Conservation (phyloP, 2,797 vertebrate genomes). For the Enteromius anoplus region DNA sequence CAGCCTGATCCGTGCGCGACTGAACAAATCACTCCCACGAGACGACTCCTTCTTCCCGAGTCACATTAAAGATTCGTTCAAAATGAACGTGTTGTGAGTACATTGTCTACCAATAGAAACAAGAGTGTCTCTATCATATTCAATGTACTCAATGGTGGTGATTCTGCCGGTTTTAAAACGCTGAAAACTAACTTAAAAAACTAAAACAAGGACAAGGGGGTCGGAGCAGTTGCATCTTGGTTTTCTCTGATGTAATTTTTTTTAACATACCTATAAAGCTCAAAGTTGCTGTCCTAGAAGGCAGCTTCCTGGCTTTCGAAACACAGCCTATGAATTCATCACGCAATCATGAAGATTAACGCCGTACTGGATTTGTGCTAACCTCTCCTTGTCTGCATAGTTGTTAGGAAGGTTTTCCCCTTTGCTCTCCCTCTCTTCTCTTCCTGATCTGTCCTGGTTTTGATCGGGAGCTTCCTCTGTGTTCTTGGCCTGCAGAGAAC, state of each 20-base stretch:
- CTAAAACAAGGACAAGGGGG: no score
- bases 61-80: no score
- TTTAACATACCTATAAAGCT: not conserved
- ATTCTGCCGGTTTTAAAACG: no score
- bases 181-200: no score
- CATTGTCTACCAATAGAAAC: no score
- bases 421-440: constrained; percentile 73
- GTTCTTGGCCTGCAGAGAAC: constrained; percentile 83
- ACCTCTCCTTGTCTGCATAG: constrained; percentile 88
- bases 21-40: no score
- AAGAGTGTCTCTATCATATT: no score
- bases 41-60: no score
- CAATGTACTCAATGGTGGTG: no score
- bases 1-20: no score
- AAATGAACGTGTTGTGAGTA: no score
- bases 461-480: constrained; percentile 84
- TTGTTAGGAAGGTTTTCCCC: constrained; percentile 85
- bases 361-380: constrained; percentile 46
- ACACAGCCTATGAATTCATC: not conserved
- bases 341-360: not conserved
- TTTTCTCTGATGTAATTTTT: not conserved
- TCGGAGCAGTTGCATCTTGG: no score
- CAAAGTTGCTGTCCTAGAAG: not conserved
- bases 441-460: constrained; percentile 68
- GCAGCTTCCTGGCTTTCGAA: not conserved